Conservation (phyloP, 2,888 invertebrate genomes). For the Ophraella communa region DNA sequence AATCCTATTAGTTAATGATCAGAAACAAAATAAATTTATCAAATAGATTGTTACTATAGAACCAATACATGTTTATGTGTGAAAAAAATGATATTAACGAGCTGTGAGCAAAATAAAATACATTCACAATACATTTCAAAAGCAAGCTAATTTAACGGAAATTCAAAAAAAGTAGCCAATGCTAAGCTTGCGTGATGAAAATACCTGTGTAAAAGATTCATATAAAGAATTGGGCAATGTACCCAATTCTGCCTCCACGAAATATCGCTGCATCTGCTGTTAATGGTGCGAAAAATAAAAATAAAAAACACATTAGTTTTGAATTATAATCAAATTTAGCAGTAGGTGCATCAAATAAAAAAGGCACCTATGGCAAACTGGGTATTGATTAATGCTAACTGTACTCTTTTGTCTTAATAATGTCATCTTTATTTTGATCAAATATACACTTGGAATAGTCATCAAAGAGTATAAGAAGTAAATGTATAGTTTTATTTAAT, state of each 20-base stretch:
- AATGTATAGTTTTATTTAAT: too few relatives aligned
- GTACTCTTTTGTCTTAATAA: too few relatives aligned
- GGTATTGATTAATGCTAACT: not conserved
- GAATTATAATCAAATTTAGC: not conserved
- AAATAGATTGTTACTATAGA: not conserved
- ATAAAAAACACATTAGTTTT: constrained; percentile 22
- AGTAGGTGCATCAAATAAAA: constrained; percentile 1
- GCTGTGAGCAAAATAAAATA: constrained; percentile 9
- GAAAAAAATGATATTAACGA: not conserved
- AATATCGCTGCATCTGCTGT: constrained; percentile 81
- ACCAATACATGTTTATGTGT: not conserved
- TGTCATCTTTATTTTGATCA: too few relatives aligned
- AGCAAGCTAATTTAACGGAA: constrained; percentile 21
- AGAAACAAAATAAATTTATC: not conserved
- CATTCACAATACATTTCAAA: constrained; percentile 19
- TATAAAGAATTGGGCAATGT: constrained; percentile 64
- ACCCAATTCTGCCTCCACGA: constrained; percentile 82
- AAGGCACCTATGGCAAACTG: constrained; percentile 2
- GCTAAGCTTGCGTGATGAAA: constrained; percentile 33
- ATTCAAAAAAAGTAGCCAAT: constrained; percentile 18
- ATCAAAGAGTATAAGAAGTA: too few relatives aligned
- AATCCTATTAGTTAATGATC: not conserved
- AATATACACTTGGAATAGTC: too few relatives aligned
- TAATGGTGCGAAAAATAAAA: constrained; percentile 38
- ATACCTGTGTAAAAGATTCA: constrained; percentile 59